Conservation (phyloP, 2,888 invertebrate genomes). For the Pecten maximus region DNA sequence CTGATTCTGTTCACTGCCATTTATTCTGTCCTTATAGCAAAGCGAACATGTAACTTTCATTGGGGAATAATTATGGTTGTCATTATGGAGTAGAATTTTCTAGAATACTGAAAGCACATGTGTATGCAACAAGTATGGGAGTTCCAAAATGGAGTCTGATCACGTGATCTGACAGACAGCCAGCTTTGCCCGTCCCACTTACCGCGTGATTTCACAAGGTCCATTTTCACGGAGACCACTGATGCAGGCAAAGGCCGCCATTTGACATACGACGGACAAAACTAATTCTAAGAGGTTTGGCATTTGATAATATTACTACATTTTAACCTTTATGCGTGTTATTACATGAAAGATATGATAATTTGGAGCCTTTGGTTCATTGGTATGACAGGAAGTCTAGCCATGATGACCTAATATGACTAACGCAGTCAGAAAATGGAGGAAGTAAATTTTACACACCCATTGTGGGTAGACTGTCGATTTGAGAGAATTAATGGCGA, state of each 20-base stretch:
- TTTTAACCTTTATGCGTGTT: background rate
- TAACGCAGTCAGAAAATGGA: constrained; percentile 26
- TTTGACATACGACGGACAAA: background rate
- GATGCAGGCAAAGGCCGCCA: background rate
- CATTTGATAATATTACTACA: background rate
- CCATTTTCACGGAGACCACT: constrained; percentile 20
- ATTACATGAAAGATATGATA: background rate
- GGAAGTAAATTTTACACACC: constrained; percentile 31
- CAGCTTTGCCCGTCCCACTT: constrained; percentile 13
- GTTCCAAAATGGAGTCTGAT: background rate
- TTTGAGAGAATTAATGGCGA: background rate
- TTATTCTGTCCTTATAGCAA: background rate
- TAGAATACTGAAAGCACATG: constrained; percentile 7
- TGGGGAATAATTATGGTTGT: background rate
- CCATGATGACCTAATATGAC: constrained; percentile 35
- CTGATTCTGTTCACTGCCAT: background rate
- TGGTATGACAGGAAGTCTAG: constrained; percentile 28
- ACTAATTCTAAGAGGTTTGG: constrained; percentile 3
- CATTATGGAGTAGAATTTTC: background rate
- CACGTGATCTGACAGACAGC: constrained; percentile 27
- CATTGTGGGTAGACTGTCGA: background rate
- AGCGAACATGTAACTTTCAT: background rate
- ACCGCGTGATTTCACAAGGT: constrained; percentile 22
- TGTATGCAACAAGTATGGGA: constrained; percentile 33
- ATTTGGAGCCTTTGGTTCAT: background rate